Percentiles rank a stretch among this genome's conserved stretches.
Evolutionary conservation across 2,113 vertebrate genomes (phyloP).

Genomic region (Meriones unguiculatus): DNA sequence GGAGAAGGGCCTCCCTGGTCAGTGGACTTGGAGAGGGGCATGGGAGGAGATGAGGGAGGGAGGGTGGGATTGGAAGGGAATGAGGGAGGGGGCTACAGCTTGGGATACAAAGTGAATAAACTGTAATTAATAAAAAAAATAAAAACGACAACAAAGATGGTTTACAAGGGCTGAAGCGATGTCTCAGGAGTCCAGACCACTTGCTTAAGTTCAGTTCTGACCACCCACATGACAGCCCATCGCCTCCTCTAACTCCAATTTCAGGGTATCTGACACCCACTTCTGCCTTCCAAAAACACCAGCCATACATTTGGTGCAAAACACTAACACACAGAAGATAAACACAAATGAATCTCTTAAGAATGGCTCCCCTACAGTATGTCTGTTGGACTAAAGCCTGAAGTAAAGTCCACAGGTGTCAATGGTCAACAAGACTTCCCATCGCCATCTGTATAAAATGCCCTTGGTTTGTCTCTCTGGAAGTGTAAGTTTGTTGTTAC

Average conservation of each 20-base stretch:
- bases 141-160: neutral
- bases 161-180: neutral
- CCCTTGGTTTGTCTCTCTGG: neutral
- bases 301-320: neutral
- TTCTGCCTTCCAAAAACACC: neutral
- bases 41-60: too few species aligned
- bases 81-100: too few species aligned
- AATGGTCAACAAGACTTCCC: neutral
- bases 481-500: neutral
- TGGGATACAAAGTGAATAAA: too few species aligned
- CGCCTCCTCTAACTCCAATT: neutral
- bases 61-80: too few species aligned
- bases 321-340: neutral
- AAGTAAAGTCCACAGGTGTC: neutral
- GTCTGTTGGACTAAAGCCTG: neutral
- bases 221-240: too few species aligned
- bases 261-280: neutral
- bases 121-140: too few species aligned
- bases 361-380: neutral
- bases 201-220: neutral
- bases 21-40: too few species aligned
- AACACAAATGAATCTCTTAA: neutral
- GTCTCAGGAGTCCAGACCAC: neutral
- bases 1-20: too few species aligned
- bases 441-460: neutral